These are phyloP conservation scores for Endotricha flammealis DNA, from an alignment of 2,888 invertebrate species.

Conservation along the genomic window DNA sequence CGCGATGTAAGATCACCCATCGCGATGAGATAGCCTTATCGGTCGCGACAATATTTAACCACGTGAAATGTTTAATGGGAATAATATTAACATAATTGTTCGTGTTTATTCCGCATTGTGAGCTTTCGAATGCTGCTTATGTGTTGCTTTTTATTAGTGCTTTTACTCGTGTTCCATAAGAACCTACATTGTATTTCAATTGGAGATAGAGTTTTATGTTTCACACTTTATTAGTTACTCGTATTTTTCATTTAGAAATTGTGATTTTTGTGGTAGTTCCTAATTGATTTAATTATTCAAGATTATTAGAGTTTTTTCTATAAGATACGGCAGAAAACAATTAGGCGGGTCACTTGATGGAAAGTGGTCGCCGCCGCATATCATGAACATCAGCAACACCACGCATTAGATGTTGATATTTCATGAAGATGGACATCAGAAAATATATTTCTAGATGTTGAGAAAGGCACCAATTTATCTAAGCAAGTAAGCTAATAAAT, in stretches of 20 bases:
- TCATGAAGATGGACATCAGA: too few relatives aligned
- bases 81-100: constrained; percentile 56
- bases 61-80: constrained; percentile 60
- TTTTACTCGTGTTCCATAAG: background rate
- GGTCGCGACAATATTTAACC: constrained; percentile 58
- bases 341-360: too few relatives aligned
- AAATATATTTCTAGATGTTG: too few relatives aligned
- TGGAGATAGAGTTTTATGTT: constrained; percentile 16
- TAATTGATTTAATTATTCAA: too few relatives aligned
- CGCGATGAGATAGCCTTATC: constrained; percentile 64
- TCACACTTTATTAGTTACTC: too few relatives aligned
- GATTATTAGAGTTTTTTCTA: too few relatives aligned
- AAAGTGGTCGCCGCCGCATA: too few relatives aligned
- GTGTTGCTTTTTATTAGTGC: background rate
- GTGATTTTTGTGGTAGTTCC: too few relatives aligned
- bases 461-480: constrained; percentile 20
- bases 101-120: constrained; percentile 29
- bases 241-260: too few relatives aligned
- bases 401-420: too few relatives aligned
- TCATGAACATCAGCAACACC: too few relatives aligned
- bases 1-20: constrained; percentile 66
- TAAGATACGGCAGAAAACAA: too few relatives aligned
- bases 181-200: background rate
- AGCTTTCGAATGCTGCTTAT: constrained; percentile 3
- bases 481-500: constrained; percentile 33